phyloP scores from a whole-genome alignment of 2,888 invertebrate species.

The Leptopilina myrica region DNA sequence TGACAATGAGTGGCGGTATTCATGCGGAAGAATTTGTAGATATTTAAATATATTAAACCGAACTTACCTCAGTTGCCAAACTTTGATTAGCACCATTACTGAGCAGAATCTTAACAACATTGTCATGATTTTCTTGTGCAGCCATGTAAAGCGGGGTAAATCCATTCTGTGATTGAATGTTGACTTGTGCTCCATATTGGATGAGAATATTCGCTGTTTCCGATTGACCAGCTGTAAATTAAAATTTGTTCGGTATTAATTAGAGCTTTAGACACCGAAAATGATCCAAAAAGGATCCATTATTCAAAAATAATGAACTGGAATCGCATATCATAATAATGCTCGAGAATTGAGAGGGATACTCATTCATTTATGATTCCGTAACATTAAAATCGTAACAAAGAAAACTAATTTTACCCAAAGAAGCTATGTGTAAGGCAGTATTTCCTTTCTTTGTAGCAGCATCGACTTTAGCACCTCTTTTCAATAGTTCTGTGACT shows the following conservation, averaged over 20 bases:
- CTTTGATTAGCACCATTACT: constrained; percentile 97
- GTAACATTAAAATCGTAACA: no score
- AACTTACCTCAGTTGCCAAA: constrained; percentile 91
- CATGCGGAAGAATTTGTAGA: no score
- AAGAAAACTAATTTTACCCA: constrained; percentile 76
- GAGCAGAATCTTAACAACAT: constrained; percentile 93
- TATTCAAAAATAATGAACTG: no score
- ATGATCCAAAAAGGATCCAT: no score
- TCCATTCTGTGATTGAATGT: constrained; percentile 97
- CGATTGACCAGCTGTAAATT: constrained; percentile 89
- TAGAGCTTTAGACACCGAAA: no score
- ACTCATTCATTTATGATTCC: no score
- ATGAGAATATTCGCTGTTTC: constrained; percentile 95
- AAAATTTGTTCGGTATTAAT: not conserved
- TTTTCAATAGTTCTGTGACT: constrained; percentile 91
- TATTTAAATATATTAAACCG: no score
- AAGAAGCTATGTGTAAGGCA: constrained; percentile 97
- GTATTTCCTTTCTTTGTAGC: constrained; percentile 99
- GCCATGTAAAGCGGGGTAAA: constrained; percentile 99
- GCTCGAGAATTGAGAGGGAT: no score
- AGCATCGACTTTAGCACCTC: constrained; percentile 95
- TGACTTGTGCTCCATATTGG: constrained; percentile 94
- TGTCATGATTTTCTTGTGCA: constrained; percentile 97
- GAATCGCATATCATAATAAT: no score
- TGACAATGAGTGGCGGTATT: no score